Evolutionary conservation across 2,888 invertebrate genomes (phyloP).

Genomic region (Cacoxenus indagator): DNA sequence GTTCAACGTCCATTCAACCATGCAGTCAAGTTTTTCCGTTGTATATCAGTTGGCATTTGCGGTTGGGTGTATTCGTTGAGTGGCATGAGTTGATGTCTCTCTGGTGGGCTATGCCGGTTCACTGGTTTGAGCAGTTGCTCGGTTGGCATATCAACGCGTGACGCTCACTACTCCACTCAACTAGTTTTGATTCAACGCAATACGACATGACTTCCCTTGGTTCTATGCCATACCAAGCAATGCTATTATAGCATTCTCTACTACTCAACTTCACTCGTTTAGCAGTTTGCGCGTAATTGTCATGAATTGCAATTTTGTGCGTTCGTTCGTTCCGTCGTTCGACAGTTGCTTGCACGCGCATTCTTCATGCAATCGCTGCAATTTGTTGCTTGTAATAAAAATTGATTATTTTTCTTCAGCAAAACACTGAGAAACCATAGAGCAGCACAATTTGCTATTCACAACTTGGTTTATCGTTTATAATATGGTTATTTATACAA

Average conservation of each 20-base stretch:
- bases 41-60: background rate
- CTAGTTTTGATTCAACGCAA: no score
- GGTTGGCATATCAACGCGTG: background rate
- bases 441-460: background rate
- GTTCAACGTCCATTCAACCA: background rate
- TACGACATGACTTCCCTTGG: background rate
- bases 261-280: background rate
- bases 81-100: background rate
- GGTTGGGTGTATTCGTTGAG: background rate
- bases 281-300: background rate
- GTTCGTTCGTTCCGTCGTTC: background rate
- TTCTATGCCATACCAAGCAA: background rate
- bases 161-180: no score
- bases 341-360: no score
- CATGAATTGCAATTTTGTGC: constrained; percentile 12
- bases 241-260: background rate
- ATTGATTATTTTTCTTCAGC: background rate
- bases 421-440: no score
- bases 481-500: constrained; percentile 7
- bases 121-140: background rate
- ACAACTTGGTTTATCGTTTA: background rate
- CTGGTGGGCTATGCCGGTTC: background rate
- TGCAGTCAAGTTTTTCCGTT: background rate
- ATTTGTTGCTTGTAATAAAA: background rate
- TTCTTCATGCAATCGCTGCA: background rate